Evolutionary conservation across 2,797 vertebrate species (phyloP), one percentile per base, ranked within the genome.

Genomic region (Sarcophilus harrisii): DNA sequence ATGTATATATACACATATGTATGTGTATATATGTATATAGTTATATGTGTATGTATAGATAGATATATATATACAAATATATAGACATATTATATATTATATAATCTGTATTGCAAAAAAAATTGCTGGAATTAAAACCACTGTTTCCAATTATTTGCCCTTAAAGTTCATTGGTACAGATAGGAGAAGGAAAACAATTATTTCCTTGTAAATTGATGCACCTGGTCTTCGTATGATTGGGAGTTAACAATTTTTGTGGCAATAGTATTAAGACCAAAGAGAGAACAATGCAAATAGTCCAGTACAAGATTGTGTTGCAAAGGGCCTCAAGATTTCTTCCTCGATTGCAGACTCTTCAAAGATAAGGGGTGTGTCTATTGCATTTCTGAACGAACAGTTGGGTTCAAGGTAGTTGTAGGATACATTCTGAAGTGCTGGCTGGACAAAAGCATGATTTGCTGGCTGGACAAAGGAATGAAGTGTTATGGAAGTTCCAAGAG

Each of bases 1-100:
- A n/a, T n/a, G n/a, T n/a, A n/a, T n/a, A n/a, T n/a, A n/a, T n/a
- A n/a, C n/a, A n/a, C n/a, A n/a, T n/a, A 58, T 45, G 16, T 12
- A 1, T 11, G 0, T n/a, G 6, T 14, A 18, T 30, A 52, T 38
- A 10, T 1, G 0, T 29, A 10, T 8, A 55, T n/a, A n/a, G 52
- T 52, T 59, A 14, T 27, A 1, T 55, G 54, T 10, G 0, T 55
- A 0, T 5, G 49, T n/a, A 30, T 4, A n/a, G 3, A n/a, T 12
- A n/a, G 32, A 6, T 81, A 24, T 66, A 18, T 66, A 11, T 4
- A 4, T 45, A 8, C 3, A 24, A 45, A 24, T 45, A 4, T 81
- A 52, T 52, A 52, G 52, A 52, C 52, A 52, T 52, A 52, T 52
- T 49, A 49, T 49, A 49, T 49, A 49, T 4, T 49, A 24, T 45